Percentiles rank a stretch among this genome's conserved stretches.
Conservation (phyloP, 2,113 vertebrate genomes). For the Rafetus swinhoei region DNA sequence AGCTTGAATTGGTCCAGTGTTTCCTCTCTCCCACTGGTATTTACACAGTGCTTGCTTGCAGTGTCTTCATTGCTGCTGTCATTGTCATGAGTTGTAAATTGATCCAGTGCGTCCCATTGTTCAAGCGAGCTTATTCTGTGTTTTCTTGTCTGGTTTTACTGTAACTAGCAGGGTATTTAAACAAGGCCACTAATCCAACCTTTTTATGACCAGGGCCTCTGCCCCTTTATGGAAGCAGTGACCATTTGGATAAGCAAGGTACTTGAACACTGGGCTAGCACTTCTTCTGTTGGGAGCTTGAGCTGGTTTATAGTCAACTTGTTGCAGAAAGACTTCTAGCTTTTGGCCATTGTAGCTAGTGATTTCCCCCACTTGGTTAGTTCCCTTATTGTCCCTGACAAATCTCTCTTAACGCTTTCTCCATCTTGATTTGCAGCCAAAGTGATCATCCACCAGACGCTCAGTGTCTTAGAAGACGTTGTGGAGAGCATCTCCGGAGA, state of each 20-base stretch:
- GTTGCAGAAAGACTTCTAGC: rapidly evolving
- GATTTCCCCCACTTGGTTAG: not conserved
- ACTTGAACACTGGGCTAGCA: not conserved
- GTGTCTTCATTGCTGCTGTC: not conserved
- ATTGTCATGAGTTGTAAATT: not conserved
- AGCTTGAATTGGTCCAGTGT: not conserved
- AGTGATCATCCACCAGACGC: constrained; percentile 91
- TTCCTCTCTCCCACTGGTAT: not conserved
- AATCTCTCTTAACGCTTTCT: not conserved
- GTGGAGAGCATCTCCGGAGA: constrained; percentile 95
- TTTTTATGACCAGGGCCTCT: not conserved
- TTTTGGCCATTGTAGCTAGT: not conserved
- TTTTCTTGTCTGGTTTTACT: not conserved
- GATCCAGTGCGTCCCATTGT: not conserved
- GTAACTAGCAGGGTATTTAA: not conserved
- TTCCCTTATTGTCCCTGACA: not conserved
- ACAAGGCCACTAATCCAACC: not conserved
- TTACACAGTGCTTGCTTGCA: not conserved
- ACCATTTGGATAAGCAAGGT: not conserved
- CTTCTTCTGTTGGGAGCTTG: not conserved
- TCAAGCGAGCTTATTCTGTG: not conserved
- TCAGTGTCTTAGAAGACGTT: constrained; percentile 92
- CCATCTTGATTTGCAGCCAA: constrained; percentile 84
- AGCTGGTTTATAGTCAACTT: not conserved
- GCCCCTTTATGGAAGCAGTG: not conserved